Conservation (phyloP, 2,888 invertebrate species). For the Escarpia spicata region DNA sequence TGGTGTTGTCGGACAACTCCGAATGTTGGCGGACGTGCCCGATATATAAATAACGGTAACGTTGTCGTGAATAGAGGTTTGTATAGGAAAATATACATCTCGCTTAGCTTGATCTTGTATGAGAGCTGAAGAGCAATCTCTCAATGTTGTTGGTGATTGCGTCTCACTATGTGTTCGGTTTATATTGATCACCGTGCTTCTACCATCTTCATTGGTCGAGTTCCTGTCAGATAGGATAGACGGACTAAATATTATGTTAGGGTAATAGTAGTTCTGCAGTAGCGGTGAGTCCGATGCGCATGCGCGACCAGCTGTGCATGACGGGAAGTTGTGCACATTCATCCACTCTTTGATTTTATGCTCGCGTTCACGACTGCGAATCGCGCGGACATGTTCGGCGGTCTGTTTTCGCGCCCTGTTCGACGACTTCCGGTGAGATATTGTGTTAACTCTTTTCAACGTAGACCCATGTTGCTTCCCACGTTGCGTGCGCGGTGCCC, state of each 20-base stretch:
- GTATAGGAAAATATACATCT: not conserved
- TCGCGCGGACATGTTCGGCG: not conserved
- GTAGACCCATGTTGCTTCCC: not conserved
- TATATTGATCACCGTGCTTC: not conserved
- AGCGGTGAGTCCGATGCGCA: not conserved
- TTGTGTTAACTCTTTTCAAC: not conserved
- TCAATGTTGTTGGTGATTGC: not conserved
- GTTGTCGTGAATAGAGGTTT: not conserved
- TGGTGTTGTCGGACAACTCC: not conserved
- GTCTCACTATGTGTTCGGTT: not conserved
- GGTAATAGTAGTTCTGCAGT: not conserved
- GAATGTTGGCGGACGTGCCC: not conserved
- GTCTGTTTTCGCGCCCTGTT: not conserved
- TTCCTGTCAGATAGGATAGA: not conserved
- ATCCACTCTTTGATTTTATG: not conserved
- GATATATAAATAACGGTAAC: not conserved
- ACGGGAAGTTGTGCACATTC: constrained; percentile 8
- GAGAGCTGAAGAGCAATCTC: not conserved
- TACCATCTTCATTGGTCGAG: not conserved
- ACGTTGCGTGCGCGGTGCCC: not conserved
- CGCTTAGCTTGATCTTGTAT: not conserved
- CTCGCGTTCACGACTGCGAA: not conserved
- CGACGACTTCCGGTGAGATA: not conserved
- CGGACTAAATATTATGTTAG: not conserved
- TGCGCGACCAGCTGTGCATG: not conserved